Conservation (phyloP, 2,888 invertebrate genomes). For the Oligia strigilis region DNA sequence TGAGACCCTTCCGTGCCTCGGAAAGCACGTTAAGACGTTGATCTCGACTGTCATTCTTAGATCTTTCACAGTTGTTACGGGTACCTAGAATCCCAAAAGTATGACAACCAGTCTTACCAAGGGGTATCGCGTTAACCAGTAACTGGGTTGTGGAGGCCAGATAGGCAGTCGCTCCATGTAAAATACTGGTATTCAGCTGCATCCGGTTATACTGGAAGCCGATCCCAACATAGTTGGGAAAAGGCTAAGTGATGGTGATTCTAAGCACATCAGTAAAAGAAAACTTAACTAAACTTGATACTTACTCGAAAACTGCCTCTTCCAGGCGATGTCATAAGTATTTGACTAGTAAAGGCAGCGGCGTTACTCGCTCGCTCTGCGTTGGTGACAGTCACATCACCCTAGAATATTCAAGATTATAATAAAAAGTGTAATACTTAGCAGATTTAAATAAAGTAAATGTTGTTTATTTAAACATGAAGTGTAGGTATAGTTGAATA, state of each 20-base stretch:
- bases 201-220: neutral
- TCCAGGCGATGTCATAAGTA: slow-evolving; percentile 90
- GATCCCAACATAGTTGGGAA: neutral
- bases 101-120: neutral
- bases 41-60: neutral
- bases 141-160: neutral
- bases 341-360: slow-evolving; percentile 91
- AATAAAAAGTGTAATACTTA: too few species aligned
- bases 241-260: neutral
- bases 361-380: slow-evolving; percentile 84
- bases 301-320: slow-evolving; percentile 86
- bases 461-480: neutral
- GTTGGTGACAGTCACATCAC: slow-evolving; percentile 82
- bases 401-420: slow-evolving; percentile 68
- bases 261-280: too few species aligned
- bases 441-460: too few species aligned
- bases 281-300: too few species aligned
- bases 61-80: neutral
- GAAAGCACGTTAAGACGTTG: neutral
- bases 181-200: neutral
- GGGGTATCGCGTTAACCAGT: neutral
- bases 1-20: neutral
- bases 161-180: neutral
- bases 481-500: neutral
- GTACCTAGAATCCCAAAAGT: neutral